These are phyloP conservation scores for Actenoides lindsayi DNA, from an alignment of 2,113 vertebrate genomes.

Conservation along the genomic window DNA sequence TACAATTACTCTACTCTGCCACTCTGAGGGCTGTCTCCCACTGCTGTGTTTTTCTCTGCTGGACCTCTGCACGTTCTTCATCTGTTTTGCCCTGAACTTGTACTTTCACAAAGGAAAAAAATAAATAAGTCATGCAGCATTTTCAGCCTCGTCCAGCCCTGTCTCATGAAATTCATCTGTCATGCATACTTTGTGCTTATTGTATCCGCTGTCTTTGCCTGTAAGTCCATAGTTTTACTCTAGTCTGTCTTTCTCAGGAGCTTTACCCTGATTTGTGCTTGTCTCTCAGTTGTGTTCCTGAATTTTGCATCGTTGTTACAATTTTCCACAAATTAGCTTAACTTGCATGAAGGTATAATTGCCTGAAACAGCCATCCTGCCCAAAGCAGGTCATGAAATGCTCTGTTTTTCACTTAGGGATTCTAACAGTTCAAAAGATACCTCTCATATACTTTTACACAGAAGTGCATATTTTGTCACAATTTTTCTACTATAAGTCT, in stretches of 20 bases:
- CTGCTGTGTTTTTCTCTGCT: background rate
- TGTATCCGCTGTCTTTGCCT: background rate
- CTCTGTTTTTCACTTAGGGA: background rate
- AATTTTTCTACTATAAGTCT: background rate
- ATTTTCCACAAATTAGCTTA: background rate
- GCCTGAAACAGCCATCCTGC: background rate
- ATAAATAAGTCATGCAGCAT: background rate
- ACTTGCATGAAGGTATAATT: background rate
- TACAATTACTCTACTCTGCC: background rate
- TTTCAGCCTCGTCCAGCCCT: background rate
- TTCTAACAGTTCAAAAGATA: background rate
- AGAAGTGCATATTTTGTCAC: background rate
- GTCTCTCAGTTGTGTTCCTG: background rate
- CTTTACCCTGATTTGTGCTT: background rate
- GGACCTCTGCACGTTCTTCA: background rate
- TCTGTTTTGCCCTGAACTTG: background rate
- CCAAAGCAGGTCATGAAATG: background rate
- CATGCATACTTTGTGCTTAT: background rate
- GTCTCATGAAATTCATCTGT: background rate
- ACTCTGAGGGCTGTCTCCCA: background rate
- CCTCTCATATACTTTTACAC: background rate
- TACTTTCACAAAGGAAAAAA: background rate
- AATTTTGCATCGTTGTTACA: background rate
- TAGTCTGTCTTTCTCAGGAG: background rate
- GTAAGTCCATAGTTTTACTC: background rate